Conservation (phyloP, 53 echinoderm and acorn worm genomes). For the Antedon mediterranea region DNA sequence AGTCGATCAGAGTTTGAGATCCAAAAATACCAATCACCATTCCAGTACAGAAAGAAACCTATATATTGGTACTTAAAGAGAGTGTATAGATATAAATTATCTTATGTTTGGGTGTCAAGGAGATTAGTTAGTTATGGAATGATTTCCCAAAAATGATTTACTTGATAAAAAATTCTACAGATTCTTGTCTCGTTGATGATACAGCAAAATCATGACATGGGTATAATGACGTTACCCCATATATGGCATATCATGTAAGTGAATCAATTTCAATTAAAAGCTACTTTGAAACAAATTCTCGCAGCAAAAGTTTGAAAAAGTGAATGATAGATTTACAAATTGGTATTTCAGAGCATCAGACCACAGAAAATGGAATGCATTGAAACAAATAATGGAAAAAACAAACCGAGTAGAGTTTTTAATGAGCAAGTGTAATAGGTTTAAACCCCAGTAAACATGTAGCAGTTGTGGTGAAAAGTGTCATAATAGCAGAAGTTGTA, state of each 20-base stretch:
- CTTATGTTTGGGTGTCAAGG: too few species aligned
- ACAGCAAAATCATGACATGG: constrained; percentile 12
- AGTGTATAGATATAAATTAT: too few species aligned
- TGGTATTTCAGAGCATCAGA: constrained; percentile 10
- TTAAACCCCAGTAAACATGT: neutral
- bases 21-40: too few species aligned
- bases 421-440: neutral
- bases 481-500: too few species aligned
- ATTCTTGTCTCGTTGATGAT: too few species aligned
- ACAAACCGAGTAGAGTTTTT: constrained; percentile 3
- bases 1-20: too few species aligned
- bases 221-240: constrained; percentile 19
- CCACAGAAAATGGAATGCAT: constrained; percentile 1
- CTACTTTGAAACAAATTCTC: constrained; percentile 3
- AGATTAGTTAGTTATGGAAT: too few species aligned
- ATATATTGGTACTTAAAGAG: too few species aligned
- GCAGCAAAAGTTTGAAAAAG: constrained; percentile 23
- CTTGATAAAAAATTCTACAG: too few species aligned
- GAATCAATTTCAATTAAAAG: constrained; percentile 6
- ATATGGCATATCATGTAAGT: constrained; percentile 19
- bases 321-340: constrained; percentile 12
- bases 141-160: too few species aligned
- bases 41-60: too few species aligned
- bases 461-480: neutral
- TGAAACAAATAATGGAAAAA: constrained; percentile 15